phyloP scores from a whole-genome alignment of 2,888 invertebrate genomes.

The Drosophila nr. perissopoda region DNA sequence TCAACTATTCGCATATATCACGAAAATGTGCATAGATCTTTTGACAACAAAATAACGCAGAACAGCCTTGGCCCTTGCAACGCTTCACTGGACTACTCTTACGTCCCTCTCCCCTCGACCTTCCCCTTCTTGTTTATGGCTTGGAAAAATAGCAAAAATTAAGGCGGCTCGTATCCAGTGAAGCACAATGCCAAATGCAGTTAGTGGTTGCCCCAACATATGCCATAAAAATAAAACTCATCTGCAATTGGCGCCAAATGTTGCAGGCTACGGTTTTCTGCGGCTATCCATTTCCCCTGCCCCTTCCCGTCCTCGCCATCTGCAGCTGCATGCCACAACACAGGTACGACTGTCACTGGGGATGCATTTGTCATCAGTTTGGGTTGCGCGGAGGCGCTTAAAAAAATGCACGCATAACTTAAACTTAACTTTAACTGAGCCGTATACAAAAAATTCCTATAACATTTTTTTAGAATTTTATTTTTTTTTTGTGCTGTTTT shows the following conservation, averaged over 20 bases:
- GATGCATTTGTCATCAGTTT: conserved; percentile 68
- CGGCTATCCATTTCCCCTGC: background rate
- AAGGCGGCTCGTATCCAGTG: conserved; percentile 20
- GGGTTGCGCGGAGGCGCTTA: conserved; percentile 42
- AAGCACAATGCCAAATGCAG: conserved; percentile 61
- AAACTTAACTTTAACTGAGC: conserved; percentile 68
- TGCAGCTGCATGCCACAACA: conserved; percentile 4
- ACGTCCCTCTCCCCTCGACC: background rate
- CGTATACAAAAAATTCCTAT: conserved; percentile 43
- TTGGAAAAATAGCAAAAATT: conserved; percentile 12
- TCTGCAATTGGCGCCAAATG: conserved; percentile 62
- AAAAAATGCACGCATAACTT: conserved; percentile 69
- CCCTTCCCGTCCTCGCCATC: background rate
- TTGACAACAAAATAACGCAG: conserved; percentile 2
- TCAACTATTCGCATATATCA: conserved; percentile 42
- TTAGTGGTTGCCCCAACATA: conserved; percentile 51
- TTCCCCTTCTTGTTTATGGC: conserved; percentile 24
- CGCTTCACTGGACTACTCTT: conserved; percentile 3
- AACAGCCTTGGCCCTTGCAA: conserved; percentile 38
- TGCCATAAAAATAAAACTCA: conserved; percentile 51
- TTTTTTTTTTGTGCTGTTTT: background rate
- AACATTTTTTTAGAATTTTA: conserved; percentile 50
- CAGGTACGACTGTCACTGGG: conserved; percentile 57
- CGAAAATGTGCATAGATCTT: conserved; percentile 53
- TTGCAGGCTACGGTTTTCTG: conserved; percentile 10